These are phyloP conservation scores for Dioctria rufipes DNA, from an alignment of 2,888 invertebrate genomes.

Conservation along the genomic window DNA sequence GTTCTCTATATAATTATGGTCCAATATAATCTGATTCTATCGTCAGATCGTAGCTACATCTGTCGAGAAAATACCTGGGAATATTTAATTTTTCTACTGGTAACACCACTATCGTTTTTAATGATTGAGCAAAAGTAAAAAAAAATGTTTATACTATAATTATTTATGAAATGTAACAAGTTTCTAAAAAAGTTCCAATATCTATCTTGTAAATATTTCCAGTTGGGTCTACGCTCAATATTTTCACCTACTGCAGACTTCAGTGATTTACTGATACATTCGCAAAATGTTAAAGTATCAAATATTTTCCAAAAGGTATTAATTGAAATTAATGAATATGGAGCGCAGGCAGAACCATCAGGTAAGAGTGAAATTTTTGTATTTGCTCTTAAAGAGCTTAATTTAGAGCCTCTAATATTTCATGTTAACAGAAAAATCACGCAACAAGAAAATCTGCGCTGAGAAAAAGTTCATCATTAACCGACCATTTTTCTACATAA, in stretches of 20 bases:
- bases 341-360: background rate
- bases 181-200: background rate
- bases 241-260: slow-evolving; percentile 5
- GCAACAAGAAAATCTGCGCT: background rate
- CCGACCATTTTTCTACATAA: slow-evolving; percentile 3
- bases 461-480: background rate
- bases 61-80: too few species aligned
- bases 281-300: slow-evolving; percentile 13
- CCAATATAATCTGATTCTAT: too few species aligned
- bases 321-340: slow-evolving; percentile 12
- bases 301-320: slow-evolving; percentile 31
- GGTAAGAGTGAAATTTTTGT: background rate
- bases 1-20: too few species aligned
- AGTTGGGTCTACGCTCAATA: slow-evolving; percentile 17
- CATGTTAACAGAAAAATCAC: background rate
- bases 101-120: too few species aligned
- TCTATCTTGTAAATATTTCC: background rate
- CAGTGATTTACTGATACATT: background rate
- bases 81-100: too few species aligned
- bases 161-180: background rate
- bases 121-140: too few species aligned
- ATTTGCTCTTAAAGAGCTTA: background rate
- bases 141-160: too few species aligned
- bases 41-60: too few species aligned
- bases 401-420: background rate